phyloP scores from a whole-genome alignment of 2,797 vertebrate species.

The Amphiprion clarkii region DNA sequence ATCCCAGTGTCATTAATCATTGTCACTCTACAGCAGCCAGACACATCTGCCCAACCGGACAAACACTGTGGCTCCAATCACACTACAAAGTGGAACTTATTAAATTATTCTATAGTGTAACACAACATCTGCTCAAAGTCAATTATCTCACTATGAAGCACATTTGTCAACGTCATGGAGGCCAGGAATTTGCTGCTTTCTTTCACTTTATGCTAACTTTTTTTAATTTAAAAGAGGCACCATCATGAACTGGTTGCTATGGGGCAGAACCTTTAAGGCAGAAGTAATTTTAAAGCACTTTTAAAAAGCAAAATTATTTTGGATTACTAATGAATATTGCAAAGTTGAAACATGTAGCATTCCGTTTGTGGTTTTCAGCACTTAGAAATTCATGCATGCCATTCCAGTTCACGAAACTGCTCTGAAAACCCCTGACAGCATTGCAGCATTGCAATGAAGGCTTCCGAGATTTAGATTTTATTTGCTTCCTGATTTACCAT shows the following conservation, averaged over 20 bases:
- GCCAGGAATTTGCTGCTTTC: no score
- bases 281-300: no score
- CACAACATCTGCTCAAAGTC: no score
- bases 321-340: not conserved
- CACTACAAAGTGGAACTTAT: slow-evolving; percentile 43
- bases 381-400: not conserved
- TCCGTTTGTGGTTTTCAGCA: not conserved
- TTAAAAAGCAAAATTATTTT: no score
- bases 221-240: no score
- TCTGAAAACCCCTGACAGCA: not conserved
- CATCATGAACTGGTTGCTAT: no score
- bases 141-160: no score
- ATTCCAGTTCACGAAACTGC: not conserved
- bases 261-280: no score
- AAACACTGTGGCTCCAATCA: slow-evolving; percentile 28
- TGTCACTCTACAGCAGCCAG: slow-evolving; percentile 15
- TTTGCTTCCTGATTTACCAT: not conserved
- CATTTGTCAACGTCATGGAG: no score
- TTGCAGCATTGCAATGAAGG: not conserved
- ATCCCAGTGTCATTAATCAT: slow-evolving; percentile 61
- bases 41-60: slow-evolving; percentile 49
- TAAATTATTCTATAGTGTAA: slow-evolving; percentile 52
- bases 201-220: no score
- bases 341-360: not conserved
- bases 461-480: not conserved